phyloP scores from a whole-genome alignment of 2,797 vertebrate genomes.

The Odontamblyopus lacepedii region DNA sequence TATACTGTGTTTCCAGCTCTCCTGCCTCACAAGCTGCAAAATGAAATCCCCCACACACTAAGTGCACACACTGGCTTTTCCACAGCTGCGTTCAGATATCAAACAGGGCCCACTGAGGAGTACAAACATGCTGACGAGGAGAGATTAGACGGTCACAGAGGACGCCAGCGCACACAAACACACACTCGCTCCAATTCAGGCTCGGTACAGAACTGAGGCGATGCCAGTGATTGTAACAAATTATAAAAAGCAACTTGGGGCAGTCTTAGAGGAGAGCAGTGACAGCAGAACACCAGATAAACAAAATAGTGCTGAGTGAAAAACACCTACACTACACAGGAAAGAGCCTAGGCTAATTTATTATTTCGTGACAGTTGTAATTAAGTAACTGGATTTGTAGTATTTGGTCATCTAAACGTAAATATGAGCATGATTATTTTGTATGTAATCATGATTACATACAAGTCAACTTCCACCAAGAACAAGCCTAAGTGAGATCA shows the following conservation, averaged over 20 bases:
- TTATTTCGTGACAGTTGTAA: slow-evolving; percentile 10
- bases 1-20: slow-evolving; percentile 33
- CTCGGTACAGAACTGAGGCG: slow-evolving; percentile 34
- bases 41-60: slow-evolving; percentile 23
- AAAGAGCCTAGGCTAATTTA: slow-evolving; percentile 26
- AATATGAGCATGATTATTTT: too few species aligned
- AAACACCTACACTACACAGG: slow-evolving; percentile 24
- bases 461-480: neutral
- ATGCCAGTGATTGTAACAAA: slow-evolving; percentile 39
- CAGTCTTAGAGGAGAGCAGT: slow-evolving; percentile 18
- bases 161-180: slow-evolving; percentile 29
- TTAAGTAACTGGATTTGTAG: neutral
- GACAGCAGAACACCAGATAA: slow-evolving; percentile 25
- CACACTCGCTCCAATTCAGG: slow-evolving; percentile 10
- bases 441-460: neutral
- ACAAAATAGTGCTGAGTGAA: slow-evolving; percentile 25
- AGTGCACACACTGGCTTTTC: slow-evolving; percentile 33
- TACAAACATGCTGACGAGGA: slow-evolving; percentile 67
- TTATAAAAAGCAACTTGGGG: slow-evolving; percentile 30
- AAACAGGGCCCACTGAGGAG: slow-evolving; percentile 61
- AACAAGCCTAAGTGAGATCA: neutral
- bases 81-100: slow-evolving; percentile 71
- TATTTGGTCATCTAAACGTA: neutral
- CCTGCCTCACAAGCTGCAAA: slow-evolving; percentile 22
- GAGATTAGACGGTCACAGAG: slow-evolving; percentile 68